Conservation (phyloP, 2,113 vertebrate species). For the Rhinoderma darwinii region DNA sequence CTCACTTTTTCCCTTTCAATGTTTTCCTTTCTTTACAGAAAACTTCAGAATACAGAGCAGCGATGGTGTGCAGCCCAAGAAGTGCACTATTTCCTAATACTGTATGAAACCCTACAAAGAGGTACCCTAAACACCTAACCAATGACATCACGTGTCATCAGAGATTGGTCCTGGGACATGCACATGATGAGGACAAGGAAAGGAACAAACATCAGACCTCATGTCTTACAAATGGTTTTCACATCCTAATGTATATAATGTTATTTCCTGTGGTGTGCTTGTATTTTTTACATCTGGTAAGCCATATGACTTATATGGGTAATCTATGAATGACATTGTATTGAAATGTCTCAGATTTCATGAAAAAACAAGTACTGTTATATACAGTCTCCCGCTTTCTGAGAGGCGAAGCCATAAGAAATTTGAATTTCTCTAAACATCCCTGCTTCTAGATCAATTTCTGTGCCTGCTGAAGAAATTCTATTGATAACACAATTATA, state of each 20-base stretch:
- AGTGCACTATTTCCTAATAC: slow-evolving; percentile 81
- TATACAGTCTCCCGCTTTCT: too few species aligned
- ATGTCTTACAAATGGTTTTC: too few species aligned
- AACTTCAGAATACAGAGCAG: slow-evolving; percentile 74
- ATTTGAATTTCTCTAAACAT: too few species aligned
- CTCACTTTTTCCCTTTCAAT: slow-evolving; percentile 28
- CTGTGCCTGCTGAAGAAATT: too few species aligned
- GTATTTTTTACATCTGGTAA: background rate
- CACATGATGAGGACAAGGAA: background rate
- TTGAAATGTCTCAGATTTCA: too few species aligned
- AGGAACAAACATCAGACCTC: too few species aligned
- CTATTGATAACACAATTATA: too few species aligned
- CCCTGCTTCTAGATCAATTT: too few species aligned
- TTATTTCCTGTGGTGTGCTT: background rate
- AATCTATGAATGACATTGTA: background rate
- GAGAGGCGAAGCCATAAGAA: too few species aligned
- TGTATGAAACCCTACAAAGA: background rate
- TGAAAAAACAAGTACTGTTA: too few species aligned
- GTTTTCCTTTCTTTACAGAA: slow-evolving; percentile 74
- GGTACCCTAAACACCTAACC: too few species aligned
- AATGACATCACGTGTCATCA: background rate
- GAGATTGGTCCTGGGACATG: background rate
- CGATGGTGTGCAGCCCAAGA: slow-evolving; percentile 67
- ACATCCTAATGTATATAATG: too few species aligned
- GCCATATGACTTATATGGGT: background rate